These are phyloP conservation scores for Ginglymostoma cirratum DNA, from an alignment of 2,113 vertebrate species.

Conservation along the genomic window DNA sequence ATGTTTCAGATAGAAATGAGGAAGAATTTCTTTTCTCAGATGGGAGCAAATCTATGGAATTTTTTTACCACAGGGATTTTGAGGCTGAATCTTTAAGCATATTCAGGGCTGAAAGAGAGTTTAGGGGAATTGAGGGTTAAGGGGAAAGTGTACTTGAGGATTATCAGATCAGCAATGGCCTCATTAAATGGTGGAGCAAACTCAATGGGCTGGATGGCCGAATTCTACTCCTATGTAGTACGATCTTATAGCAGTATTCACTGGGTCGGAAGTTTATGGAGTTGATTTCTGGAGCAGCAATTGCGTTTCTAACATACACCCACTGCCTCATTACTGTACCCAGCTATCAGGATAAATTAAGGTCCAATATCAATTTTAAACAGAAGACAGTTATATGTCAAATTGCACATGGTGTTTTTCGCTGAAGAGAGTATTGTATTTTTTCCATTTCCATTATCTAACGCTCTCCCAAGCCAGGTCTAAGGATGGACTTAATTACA, in stretches of 20 bases:
- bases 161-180: not conserved
- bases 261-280: not conserved
- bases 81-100: not conserved
- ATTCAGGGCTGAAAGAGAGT: too few species aligned
- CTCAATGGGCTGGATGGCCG: not conserved
- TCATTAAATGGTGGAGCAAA: not conserved
- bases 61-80: not conserved
- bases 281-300: not conserved
- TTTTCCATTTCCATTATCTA: not conserved
- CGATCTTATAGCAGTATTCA: not conserved
- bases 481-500: not conserved
- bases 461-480: not conserved
- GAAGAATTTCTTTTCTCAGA: not conserved
- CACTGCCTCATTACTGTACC: not conserved
- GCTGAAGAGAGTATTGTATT: not conserved
- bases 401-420: not conserved
- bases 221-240: too few species aligned
- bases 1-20: not conserved
- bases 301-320: not conserved
- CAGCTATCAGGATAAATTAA: not conserved
- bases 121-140: too few species aligned
- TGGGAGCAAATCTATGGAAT: not conserved
- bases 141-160: not conserved
- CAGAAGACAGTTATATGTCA: not conserved
- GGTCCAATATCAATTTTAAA: not conserved